phyloP scores from a whole-genome alignment of 2,113 vertebrate species.

The Aegotheles bennettii region DNA sequence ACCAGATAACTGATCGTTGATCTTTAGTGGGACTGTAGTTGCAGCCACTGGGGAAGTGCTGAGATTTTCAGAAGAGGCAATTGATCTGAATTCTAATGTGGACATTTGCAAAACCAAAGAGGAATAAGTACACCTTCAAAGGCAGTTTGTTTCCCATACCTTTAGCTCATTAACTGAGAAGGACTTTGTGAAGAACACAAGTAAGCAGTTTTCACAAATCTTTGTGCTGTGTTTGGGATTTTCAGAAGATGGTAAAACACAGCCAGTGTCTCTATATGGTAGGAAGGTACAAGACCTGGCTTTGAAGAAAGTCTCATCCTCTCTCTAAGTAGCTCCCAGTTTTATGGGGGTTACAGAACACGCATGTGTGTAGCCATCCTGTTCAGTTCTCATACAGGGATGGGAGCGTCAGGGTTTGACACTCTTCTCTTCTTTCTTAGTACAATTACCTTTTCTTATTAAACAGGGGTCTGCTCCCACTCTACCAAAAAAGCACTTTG shows the following conservation, averaged over 20 bases:
- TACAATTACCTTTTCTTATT: background rate
- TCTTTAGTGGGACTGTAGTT: background rate
- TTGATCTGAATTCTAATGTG: background rate
- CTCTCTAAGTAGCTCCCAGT: background rate
- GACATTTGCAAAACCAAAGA: background rate
- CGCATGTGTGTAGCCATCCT: background rate
- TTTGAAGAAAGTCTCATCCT: background rate
- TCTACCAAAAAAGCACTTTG: background rate
- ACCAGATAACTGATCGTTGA: background rate
- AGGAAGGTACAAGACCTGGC: fast-evolving
- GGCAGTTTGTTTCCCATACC: background rate
- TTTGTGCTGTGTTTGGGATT: background rate
- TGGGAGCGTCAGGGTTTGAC: background rate
- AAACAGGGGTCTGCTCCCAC: background rate
- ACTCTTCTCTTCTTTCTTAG: background rate
- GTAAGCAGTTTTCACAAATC: background rate
- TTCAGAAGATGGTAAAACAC: background rate
- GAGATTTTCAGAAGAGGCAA: background rate
- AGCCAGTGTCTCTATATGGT: background rate
- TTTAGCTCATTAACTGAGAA: background rate
- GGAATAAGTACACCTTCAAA: background rate
- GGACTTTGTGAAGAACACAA: background rate
- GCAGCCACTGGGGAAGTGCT: background rate
- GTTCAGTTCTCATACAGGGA: background rate
- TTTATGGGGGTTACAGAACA: background rate